Conservation (phyloP, 2,888 invertebrate genomes). For the Thera britannica region DNA sequence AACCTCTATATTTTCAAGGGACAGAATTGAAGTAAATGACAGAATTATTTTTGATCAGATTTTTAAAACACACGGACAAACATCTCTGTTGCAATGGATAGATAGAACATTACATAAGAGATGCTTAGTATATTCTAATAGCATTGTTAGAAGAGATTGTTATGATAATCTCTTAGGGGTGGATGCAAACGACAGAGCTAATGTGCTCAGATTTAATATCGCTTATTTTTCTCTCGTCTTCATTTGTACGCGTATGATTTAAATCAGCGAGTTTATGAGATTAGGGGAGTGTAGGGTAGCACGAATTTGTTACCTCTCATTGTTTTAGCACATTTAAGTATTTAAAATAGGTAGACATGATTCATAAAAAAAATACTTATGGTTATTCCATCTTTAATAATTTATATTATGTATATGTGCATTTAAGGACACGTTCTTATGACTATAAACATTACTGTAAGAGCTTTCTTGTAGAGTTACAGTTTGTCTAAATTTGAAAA, state of each 20-base stretch:
- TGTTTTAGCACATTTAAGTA: constrained; percentile 35
- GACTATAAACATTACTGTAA: too few species aligned
- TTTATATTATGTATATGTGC: too few species aligned
- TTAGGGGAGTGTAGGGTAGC: constrained; percentile 38
- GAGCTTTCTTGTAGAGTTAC: constrained; percentile 7
- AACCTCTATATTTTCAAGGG: too few species aligned
- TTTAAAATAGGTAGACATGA: too few species aligned
- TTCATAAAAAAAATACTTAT: too few species aligned
- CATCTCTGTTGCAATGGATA: neutral
- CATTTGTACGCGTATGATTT: constrained; percentile 48
- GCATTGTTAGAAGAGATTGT: constrained; percentile 54
- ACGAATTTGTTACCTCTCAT: constrained; percentile 32
- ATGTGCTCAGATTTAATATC: constrained; percentile 67
- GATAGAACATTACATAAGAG: neutral
- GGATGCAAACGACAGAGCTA: constrained; percentile 57
- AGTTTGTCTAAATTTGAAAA: neutral
- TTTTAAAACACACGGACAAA: neutral
- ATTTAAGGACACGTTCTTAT: too few species aligned
- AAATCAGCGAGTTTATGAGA: constrained; percentile 44
- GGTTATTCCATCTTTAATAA: too few species aligned
- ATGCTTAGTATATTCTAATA: constrained; percentile 66
- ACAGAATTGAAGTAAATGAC: too few species aligned
- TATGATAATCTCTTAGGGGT: constrained; percentile 76
- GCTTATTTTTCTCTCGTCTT: constrained; percentile 58
- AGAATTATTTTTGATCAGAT: too few species aligned